Evolutionary conservation across 2,888 invertebrate species (phyloP), one percentile per base, ranked within the genome.

Genomic region (Arge pagana): DNA sequence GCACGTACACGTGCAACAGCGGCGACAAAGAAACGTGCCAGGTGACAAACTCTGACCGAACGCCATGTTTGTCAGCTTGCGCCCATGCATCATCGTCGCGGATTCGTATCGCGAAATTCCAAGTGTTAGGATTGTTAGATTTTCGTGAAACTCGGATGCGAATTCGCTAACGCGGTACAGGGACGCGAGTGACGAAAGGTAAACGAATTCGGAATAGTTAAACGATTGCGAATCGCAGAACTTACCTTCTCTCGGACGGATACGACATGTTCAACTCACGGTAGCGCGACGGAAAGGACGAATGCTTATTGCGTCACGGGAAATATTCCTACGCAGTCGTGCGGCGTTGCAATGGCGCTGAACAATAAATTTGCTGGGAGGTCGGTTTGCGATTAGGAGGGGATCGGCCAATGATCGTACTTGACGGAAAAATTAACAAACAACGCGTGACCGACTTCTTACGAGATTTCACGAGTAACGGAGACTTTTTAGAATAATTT

Each of bases 181-280:
- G n/a, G n/a, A n/a, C n/a, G n/a, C n/a, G n/a, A n/a, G n/a, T n/a
- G n/a, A n/a, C n/a, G n/a, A n/a, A n/a, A n/a, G n/a, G n/a, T n/a
- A n/a, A n/a, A n/a, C n/a, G n/a, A n/a, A n/a, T 43, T 45, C 10
- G 10, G 24, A n/a, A 1, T 4, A n/a, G 21, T 45, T 71, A 70
- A 61, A 62, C 67, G 65, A 56, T 73, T 70, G 70, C 72, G 76
- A 78, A 80, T n/a, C 71, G 67, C 63, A 67, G 67, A 76, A 84
- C 86, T 88, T 86, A 88, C 89, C 88, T 87, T 84, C 87, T 84
- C 81, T 89, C 89, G 79, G 84, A 81, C 78, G 85, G 83, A 85
- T 83, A 86, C 81, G 89, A 89, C 89, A 89, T 89, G 86, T 86
- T 89, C 84, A 83, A 85, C 85, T 85, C 83, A 83, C 83, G 83